Base-by-base conservation (phyloP, 2,888 invertebrate species). In the Erebia palarica region DNA sequence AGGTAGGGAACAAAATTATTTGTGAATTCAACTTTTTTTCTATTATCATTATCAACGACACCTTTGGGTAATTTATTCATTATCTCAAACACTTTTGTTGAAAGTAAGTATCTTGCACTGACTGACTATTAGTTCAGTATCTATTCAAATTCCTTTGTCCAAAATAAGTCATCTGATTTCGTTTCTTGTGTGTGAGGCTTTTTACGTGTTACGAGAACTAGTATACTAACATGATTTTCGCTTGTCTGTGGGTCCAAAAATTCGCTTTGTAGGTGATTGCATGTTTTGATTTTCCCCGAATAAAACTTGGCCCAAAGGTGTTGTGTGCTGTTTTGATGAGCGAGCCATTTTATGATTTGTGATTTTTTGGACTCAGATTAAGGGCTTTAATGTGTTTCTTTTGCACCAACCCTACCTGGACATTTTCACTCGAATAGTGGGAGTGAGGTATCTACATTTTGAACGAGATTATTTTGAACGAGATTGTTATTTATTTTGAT, bases 1-100 rank as follows among this genome's bases (percentile, higher is more conserved):
- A 99, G 98, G 99, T 99, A 97, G 96, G 96, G 94, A 82, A 79
- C 77, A 77, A 72, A 80, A 58, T 65, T 63, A 53, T 66, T 66
- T 71, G 55, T 68, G 47, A 70, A 21, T 76, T 75, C 75, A 71
- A 74, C 58, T 66, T 67, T 71, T 66, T 77, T 69, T 78, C 77
- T 77, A 77, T 77, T 76, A 67, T 78, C 76, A 76, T 77, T 76
- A 67, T 75, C 76, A 79, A 83, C 86, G 87, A 91, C 92, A 92
- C 92, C 92, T 92, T 92, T 92, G 92, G 92, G 92, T 91, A 69
- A 47, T 55, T 69, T 64, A 73, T 16, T 60, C 42, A 47, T 73
- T 60, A 36, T 59, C 49, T 49, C 59, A 63, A 67, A 27, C 80
- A 82, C 83, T 82, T 79, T 65, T 63, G 51, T 77, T 75, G 77